Conservation (phyloP, 2,888 invertebrate genomes). For the Tipula vernalis region DNA sequence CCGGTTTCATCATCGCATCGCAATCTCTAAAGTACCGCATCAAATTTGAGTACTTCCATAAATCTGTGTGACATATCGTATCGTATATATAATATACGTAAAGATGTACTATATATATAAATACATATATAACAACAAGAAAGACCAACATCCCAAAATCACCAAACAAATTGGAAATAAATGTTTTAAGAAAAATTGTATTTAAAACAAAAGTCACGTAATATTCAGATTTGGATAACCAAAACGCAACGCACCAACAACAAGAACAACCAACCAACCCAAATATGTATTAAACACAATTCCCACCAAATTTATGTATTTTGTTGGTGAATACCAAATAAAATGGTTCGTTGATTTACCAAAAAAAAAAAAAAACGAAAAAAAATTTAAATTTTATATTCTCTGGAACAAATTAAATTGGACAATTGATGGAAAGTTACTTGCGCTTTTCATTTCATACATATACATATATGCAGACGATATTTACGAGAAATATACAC, state of each 20-base stretch:
- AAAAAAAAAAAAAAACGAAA: not conserved
- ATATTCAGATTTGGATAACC: not conserved
- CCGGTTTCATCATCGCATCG: not conserved
- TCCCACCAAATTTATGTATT: constrained; percentile 4
- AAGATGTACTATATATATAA: not conserved
- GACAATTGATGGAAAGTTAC: not conserved
- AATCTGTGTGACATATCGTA: not conserved
- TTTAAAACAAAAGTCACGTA: not conserved
- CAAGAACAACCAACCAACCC: not conserved
- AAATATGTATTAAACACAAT: not conserved
- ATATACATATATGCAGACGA: not conserved
- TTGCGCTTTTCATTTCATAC: not conserved
- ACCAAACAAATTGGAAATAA: not conserved
- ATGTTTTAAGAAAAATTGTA: not conserved
- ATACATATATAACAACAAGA: not conserved
- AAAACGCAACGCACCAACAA: not conserved
- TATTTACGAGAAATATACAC: too few relatives aligned
- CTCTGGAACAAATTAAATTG: constrained; percentile 4
- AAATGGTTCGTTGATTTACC: not conserved
- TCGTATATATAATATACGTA: not conserved
- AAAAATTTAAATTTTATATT: not conserved
- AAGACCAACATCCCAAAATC: not conserved
- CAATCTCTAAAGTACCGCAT: not conserved
- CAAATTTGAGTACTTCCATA: constrained; percentile 4
- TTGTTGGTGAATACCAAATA: constrained; percentile 4